Evolutionary conservation across 2,888 invertebrate species (phyloP).

Genomic region (Zhuqinia jingwanae): DNA sequence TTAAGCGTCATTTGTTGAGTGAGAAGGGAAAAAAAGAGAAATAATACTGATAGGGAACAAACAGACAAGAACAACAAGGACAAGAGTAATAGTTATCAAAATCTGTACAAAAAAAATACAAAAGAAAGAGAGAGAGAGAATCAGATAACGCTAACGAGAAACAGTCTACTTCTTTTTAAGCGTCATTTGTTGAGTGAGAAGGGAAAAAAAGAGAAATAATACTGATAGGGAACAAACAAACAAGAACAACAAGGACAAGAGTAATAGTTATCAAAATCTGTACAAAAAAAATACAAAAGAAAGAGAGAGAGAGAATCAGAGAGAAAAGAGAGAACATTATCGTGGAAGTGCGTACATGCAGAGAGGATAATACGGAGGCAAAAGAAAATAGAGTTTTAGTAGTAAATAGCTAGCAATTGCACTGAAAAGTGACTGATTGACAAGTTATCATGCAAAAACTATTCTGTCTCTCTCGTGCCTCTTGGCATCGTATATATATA

Average conservation of each 20-base stretch:
- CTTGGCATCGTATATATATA: background rate
- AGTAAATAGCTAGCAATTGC: constrained; percentile 63
- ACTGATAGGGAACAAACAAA: background rate
- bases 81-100: constrained; percentile 43
- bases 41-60: background rate
- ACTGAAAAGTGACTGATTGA: constrained; percentile 67
- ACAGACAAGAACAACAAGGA: constrained; percentile 52
- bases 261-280: constrained; percentile 34
- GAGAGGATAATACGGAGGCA: background rate
- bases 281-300: background rate
- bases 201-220: background rate
- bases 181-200: constrained; percentile 26
- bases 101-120: constrained; percentile 11
- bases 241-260: constrained; percentile 50
- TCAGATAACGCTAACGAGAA: constrained; percentile 57
- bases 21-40: background rate
- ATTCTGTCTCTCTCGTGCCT: constrained; percentile 42
- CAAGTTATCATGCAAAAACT: constrained; percentile 70
- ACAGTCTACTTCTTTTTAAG: background rate
- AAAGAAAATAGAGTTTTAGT: constrained; percentile 36
- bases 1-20: constrained; percentile 34
- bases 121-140: background rate
- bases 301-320: constrained; percentile 3
- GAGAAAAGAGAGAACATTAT: background rate
- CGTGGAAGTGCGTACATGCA: background rate